Evolutionary conservation across 2,888 invertebrate genomes (phyloP).

Genomic region (Furcula furcula): DNA sequence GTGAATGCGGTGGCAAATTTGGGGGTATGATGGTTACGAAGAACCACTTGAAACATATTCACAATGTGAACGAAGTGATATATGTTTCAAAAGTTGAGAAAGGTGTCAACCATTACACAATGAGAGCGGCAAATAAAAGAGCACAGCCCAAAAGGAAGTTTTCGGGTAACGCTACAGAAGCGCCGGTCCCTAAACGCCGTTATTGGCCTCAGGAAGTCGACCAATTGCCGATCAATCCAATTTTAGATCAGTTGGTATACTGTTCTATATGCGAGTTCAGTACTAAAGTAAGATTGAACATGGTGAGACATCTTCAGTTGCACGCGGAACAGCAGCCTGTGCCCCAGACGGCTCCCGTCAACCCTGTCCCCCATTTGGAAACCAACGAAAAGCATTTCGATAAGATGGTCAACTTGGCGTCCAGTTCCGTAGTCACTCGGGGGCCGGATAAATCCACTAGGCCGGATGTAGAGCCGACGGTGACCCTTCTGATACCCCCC

Average conservation of each 20-base stretch:
- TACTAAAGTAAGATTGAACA: slow-evolving; percentile 87
- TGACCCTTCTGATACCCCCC: slow-evolving; percentile 29
- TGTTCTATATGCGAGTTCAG: slow-evolving; percentile 86
- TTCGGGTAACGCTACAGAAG: slow-evolving; percentile 13
- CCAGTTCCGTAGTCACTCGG: slow-evolving; percentile 78
- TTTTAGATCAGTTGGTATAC: slow-evolving; percentile 81
- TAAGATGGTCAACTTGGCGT: slow-evolving; percentile 91
- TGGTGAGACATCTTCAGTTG: slow-evolving; percentile 85
- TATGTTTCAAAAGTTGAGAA: too few relatives aligned
- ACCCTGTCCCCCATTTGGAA: slow-evolving; percentile 90
- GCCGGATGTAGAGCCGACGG: slow-evolving; percentile 11
- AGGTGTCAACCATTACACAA: slow-evolving; percentile 1
- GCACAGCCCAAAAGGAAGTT: slow-evolving; percentile 28
- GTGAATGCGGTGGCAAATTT: slow-evolving; percentile 30
- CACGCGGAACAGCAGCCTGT: slow-evolving; percentile 85
- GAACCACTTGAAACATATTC: slow-evolving; percentile 36
- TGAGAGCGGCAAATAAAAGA: too few relatives aligned
- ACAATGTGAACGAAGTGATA: slow-evolving; percentile 24
- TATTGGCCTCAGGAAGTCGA: slow-evolving; percentile 84
- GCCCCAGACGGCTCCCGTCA: slow-evolving; percentile 87
- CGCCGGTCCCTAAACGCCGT: slow-evolving; percentile 43
- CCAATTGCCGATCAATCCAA: slow-evolving; percentile 83
- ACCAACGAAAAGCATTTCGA: slow-evolving; percentile 91
- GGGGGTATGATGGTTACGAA: slow-evolving; percentile 18
- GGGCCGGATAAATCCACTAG: slow-evolving; percentile 35